phyloP scores from a whole-genome alignment of 2,888 invertebrate genomes.

The Bhutanitis thaidina region DNA sequence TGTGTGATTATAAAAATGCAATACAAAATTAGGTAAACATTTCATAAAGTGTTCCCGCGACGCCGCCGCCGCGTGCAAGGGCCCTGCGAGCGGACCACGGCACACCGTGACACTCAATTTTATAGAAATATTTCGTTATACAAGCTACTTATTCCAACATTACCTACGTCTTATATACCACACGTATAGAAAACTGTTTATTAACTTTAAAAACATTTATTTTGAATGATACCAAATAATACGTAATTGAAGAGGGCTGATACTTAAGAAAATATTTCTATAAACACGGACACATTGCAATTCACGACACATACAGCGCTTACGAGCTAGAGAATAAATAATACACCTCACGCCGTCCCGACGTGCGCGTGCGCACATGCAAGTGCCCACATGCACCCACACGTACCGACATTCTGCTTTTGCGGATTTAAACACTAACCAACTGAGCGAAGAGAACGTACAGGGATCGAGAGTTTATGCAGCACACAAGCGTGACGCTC shows the following conservation, averaged over 20 bases:
- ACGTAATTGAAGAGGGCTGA: too few species aligned
- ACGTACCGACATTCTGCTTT: too few species aligned
- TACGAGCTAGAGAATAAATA: slow-evolving; percentile 56
- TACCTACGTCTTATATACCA: too few species aligned
- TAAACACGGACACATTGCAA: slow-evolving; percentile 35
- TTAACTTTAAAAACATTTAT: too few species aligned
- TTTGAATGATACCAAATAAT: too few species aligned
- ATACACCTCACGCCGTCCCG: slow-evolving; percentile 28
- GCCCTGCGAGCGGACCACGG: too few species aligned
- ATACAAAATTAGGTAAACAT: too few species aligned
- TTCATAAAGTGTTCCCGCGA: too few species aligned
- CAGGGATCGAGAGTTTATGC: neutral
- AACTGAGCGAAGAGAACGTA: neutral
- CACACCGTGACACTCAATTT: too few species aligned
- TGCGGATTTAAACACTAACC: neutral
- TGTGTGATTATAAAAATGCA: too few species aligned
- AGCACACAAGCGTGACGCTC: neutral
- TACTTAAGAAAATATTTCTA: slow-evolving; percentile 28
- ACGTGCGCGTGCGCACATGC: neutral
- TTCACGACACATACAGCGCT: slow-evolving; percentile 53
- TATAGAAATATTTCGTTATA: slow-evolving; percentile 6
- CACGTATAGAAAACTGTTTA: neutral
- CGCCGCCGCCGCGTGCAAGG: too few species aligned
- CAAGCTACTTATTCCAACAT: neutral
- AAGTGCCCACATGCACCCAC: too few species aligned